Evolutionary conservation across 2,797 vertebrate genomes (phyloP).

Genomic region (Danionella dracula): DNA sequence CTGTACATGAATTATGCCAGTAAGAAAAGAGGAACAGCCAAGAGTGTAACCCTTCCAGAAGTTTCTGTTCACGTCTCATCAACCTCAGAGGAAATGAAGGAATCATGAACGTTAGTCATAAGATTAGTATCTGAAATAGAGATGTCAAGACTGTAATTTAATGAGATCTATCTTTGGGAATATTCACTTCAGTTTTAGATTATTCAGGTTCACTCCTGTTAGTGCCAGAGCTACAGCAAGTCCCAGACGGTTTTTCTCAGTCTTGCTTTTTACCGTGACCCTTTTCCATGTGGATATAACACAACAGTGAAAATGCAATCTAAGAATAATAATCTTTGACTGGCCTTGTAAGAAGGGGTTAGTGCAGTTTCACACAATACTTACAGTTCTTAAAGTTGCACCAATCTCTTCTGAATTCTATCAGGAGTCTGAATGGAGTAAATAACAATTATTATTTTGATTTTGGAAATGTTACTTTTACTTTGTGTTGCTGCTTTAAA

Average conservation of each 20-base stretch:
- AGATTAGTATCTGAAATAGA: conserved; percentile 34
- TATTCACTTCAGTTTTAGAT: conserved; percentile 7
- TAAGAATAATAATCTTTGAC: conserved; percentile 22
- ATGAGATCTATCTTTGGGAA: conserved; percentile 24
- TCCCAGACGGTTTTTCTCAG: conserved; percentile 7
- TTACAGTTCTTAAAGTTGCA: not conserved
- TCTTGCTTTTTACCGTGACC: not conserved
- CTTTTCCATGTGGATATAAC: conserved; percentile 5
- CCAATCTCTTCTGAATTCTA: conserved; percentile 2
- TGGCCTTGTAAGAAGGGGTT: not conserved
- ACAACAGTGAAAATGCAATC: conserved; percentile 39
- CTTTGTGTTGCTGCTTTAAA: too few relatives aligned
- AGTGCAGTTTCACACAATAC: conserved; percentile 6
- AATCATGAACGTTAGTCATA: conserved; percentile 2
- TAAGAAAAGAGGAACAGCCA: not conserved
- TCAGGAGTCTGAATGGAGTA: conserved; percentile 3
- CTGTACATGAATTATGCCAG: not conserved
- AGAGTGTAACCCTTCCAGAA: not conserved
- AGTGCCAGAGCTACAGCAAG: not conserved
- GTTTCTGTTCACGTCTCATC: not conserved
- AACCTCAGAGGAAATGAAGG: conserved; percentile 24
- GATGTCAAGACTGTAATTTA: conserved; percentile 27
- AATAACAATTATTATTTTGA: conserved; percentile 22
- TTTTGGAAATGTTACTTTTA: not conserved
- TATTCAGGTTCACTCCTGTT: not conserved